Evolutionary conservation across 2,888 invertebrate species (phyloP).

Genomic region (Ferdinandea cuprea): DNA sequence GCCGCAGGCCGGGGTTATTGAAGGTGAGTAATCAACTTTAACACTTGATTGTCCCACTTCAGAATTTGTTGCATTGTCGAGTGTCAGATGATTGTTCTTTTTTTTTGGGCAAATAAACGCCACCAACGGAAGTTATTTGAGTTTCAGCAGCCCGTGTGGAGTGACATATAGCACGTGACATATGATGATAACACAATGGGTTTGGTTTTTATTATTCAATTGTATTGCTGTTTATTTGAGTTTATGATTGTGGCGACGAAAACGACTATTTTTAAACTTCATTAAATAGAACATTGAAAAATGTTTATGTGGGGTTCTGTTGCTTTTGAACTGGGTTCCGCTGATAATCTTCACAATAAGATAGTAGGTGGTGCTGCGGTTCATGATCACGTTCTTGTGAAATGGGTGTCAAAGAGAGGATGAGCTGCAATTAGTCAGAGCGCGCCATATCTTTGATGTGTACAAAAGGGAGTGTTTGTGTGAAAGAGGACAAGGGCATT

Average conservation of each 20-base stretch:
- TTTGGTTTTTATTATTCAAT: slow-evolving; percentile 17
- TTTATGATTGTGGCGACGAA: slow-evolving; percentile 13
- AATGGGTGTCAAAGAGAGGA: not conserved
- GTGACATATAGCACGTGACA: slow-evolving; percentile 60
- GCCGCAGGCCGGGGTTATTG: not conserved
- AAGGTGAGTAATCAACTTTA: slow-evolving; percentile 5
- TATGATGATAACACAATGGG: slow-evolving; percentile 17
- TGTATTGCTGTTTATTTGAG: slow-evolving; percentile 10
- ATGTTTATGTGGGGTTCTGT: slow-evolving; percentile 15
- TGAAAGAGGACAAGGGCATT: not conserved
- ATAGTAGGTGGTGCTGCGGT: not conserved
- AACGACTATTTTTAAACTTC: slow-evolving; percentile 55
- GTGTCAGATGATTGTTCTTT: slow-evolving; percentile 13
- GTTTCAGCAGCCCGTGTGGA: slow-evolving; percentile 22
- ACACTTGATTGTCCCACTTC: slow-evolving; percentile 12
- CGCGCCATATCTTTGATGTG: too few relatives aligned
- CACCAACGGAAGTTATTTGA: slow-evolving; percentile 25
- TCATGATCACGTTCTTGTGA: not conserved
- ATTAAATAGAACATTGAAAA: slow-evolving; percentile 33
- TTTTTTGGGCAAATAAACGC: slow-evolving; percentile 17
- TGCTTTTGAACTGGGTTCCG: not conserved
- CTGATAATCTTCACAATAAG: not conserved
- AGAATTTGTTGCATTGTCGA: slow-evolving; percentile 30
- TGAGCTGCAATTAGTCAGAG: not conserved
- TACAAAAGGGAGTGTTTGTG: not conserved